Evolutionary conservation across 2,113 vertebrate genomes (phyloP).

Genomic region (Acanthochromis polyacanthus): DNA sequence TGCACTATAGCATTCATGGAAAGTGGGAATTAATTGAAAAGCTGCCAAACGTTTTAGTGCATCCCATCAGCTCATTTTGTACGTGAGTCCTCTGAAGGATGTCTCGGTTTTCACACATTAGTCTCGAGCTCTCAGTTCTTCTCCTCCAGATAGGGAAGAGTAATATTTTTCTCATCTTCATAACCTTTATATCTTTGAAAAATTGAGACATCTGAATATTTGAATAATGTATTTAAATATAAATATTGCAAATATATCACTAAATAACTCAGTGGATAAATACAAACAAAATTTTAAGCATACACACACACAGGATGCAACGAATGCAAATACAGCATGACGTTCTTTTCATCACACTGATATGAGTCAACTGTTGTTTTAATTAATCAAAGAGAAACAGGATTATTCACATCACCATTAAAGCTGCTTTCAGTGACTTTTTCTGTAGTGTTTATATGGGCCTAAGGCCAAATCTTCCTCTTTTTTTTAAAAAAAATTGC

Average conservation of each 20-base stretch:
- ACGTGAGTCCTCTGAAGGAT: constrained; percentile 11
- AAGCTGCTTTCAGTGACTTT: background rate
- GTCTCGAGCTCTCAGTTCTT: constrained; percentile 24
- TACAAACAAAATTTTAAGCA: background rate
- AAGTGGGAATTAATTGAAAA: constrained; percentile 53
- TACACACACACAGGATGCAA: too few species aligned
- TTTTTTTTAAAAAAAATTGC: too few species aligned
- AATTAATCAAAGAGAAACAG: background rate
- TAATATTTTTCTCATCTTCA: background rate
- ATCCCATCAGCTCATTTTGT: constrained; percentile 48
- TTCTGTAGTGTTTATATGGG: background rate
- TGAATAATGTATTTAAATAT: background rate
- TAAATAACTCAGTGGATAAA: background rate
- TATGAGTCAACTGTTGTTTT: constrained; percentile 3
- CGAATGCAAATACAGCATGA: constrained; percentile 1
- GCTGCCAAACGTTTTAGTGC: constrained; percentile 32
- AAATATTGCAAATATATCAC: background rate
- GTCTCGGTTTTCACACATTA: constrained; percentile 31
- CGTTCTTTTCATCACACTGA: background rate
- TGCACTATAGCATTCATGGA: constrained; percentile 12
- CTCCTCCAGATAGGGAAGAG: constrained; percentile 11
- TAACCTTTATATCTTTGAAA: background rate
- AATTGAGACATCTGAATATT: background rate
- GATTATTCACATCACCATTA: constrained; percentile 4
- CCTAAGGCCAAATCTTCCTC: too few species aligned